A percentile compares a stretch with the other conserved stretches of the same genome.
phyloP scores from a whole-genome alignment of 2,797 vertebrate genomes.

The Gymnopithys bicolor region DNA sequence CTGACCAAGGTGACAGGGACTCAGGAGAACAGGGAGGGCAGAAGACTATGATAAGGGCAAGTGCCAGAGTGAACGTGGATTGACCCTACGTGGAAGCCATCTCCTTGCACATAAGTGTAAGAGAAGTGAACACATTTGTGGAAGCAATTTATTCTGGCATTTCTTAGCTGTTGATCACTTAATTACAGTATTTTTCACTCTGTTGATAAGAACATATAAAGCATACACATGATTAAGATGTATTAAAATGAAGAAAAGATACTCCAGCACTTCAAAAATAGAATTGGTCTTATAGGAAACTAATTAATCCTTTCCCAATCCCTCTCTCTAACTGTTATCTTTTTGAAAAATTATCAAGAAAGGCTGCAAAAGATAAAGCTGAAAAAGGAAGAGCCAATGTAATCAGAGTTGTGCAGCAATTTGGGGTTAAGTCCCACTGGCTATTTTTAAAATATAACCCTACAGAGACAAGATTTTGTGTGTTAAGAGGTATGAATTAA shows the following conservation, averaged over 20 bases:
- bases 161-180: neutral
- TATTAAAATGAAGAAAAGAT: neutral
- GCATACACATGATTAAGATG: neutral
- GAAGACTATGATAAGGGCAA: neutral
- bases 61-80: neutral
- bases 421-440: neutral
- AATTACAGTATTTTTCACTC: neutral
- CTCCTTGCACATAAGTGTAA: neutral
- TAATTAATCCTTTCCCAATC: neutral
- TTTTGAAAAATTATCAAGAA: neutral
- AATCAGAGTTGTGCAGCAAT: neutral
- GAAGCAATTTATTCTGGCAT: neutral
- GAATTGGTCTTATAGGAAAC: neutral
- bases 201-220: neutral
- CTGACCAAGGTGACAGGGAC: neutral
- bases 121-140: neutral
- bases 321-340: neutral
- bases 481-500: conserved; percentile 47
- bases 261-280: neutral
- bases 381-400: neutral
- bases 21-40: neutral
- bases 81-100: neutral
- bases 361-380: conserved; percentile 10
- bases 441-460: conserved; percentile 5
- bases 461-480: neutral